A percentile compares a stretch with the other conserved stretches of the same genome.
Evolutionary conservation across 2,888 invertebrate genomes (phyloP).

Genomic region (Uloborus plumipes): DNA sequence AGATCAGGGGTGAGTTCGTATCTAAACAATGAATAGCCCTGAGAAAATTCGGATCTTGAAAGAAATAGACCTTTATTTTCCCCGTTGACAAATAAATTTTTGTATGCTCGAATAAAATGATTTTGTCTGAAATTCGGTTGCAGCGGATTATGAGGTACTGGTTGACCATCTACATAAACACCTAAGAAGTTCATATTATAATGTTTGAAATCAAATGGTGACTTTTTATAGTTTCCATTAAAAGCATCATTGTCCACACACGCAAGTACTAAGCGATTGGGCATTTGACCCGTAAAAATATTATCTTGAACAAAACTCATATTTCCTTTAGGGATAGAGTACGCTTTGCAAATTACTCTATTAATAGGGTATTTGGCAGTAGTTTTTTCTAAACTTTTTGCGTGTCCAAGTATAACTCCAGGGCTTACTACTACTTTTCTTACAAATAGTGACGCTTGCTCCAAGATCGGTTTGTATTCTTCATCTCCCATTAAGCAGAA

Average conservation of each 20-base stretch:
- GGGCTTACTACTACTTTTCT: constrained; percentile 65
- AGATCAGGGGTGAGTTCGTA: constrained; percentile 6
- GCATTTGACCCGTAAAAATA: constrained; percentile 68
- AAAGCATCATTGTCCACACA: constrained; percentile 67
- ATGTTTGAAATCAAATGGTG: constrained; percentile 67
- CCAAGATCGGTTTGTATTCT: constrained; percentile 62
- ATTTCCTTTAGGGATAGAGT: constrained; percentile 67
- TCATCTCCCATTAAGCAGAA: constrained; percentile 44
- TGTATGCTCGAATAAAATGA: constrained; percentile 5
- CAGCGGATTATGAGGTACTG: constrained; percentile 6
- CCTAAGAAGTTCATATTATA: constrained; percentile 53
- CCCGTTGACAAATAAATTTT: not conserved
- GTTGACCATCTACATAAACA: constrained; percentile 11
- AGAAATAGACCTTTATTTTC: constrained; percentile 3
- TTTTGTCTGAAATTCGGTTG: not conserved
- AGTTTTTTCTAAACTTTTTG: constrained; percentile 59
- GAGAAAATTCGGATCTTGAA: constrained; percentile 7
- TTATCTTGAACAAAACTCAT: constrained; percentile 68
- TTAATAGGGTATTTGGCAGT: constrained; percentile 66
- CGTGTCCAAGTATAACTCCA: constrained; percentile 66
- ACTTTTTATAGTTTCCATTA: constrained; percentile 63
- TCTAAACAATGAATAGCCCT: not conserved
- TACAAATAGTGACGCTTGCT: constrained; percentile 66
- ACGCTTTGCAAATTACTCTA: constrained; percentile 65
- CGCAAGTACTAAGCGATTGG: constrained; percentile 68